Evolutionary conservation across 2,888 invertebrate species (phyloP).

Genomic region (Eugnorisma glareosa): DNA sequence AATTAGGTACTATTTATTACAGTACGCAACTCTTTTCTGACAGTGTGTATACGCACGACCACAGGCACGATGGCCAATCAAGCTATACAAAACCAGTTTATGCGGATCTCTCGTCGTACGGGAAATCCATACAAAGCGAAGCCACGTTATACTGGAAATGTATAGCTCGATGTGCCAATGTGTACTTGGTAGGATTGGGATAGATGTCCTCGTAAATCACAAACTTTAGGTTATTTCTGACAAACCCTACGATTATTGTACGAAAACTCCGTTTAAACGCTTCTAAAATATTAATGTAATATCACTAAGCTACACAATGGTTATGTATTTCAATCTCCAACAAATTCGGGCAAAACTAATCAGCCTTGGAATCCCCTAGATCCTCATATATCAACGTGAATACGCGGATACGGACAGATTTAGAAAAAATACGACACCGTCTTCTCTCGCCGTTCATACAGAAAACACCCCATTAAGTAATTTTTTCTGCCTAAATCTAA

Average conservation of each 20-base stretch:
- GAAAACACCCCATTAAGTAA: constrained; percentile 89
- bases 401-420: constrained; percentile 74
- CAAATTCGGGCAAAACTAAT: constrained; percentile 60
- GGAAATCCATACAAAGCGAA: no score
- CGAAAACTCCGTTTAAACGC: neutral
- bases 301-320: constrained; percentile 27
- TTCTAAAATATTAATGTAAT: constrained; percentile 42
- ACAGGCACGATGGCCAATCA: no score
- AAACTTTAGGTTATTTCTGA: neutral
- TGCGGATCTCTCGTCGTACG: no score
- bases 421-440: constrained; percentile 76
- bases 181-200: neutral
- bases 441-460: constrained; percentile 82
- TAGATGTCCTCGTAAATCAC: neutral
- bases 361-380: constrained; percentile 61
- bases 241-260: neutral
- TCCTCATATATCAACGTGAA: constrained; percentile 71
- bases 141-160: no score
- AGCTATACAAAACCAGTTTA: no score
- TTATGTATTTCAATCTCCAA: constrained; percentile 48
- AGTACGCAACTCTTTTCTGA: neutral
- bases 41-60: no score
- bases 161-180: no score
- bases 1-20: neutral
- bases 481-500: constrained; percentile 88